Base-by-base conservation (phyloP, 2,113 vertebrate species). In the Pachypanchax playfairii region DNA sequence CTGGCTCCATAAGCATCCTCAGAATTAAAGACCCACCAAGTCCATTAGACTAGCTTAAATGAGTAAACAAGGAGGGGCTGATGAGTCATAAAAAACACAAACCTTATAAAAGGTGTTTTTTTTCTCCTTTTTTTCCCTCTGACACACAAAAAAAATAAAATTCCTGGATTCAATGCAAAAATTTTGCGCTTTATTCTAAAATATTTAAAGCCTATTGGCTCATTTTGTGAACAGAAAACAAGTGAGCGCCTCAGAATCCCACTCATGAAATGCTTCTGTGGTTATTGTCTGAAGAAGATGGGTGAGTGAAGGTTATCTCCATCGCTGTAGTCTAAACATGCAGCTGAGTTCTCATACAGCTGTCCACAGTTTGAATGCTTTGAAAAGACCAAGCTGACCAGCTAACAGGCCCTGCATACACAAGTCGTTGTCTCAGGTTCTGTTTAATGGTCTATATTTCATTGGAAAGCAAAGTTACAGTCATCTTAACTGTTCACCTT, bases 11-110 rank as follows among this genome's bases (percentile, higher is more conserved):
- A 43, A 75, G 79, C 79, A 61, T 81, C 76, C 73, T 29, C 77
- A 75, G 66, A 87, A 84, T 85, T 80, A 88, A 92, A 85, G 85
- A 90, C 79, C 81, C 75, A 63, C 79, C 59, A 53, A 71, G 70
- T 73, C 84, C 70, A 84, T 88, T 80, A 87, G 75, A 74, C 64
- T 72, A 77, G 73, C 79, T 80, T 50, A 50, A 77, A 70, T 46
- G 6, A 46, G 43, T 69, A 73, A 78, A 58, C 75, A 70, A 67
- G 68, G 62, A 74, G 64, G 62, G 73, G 76, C 80, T 78, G 73
- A 56, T 68, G 68, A 60, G 77, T 67, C 64, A 14, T 49, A 46
- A 77, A 74, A 74, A 76, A 85, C 15, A 83, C 83, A 70, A 61
- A 57, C 56, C 62, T 75, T 29, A 59, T 50, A 65, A 60, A n/a